phyloP scores from a whole-genome alignment of 2,888 invertebrate species.

The Smittia sp. region DNA sequence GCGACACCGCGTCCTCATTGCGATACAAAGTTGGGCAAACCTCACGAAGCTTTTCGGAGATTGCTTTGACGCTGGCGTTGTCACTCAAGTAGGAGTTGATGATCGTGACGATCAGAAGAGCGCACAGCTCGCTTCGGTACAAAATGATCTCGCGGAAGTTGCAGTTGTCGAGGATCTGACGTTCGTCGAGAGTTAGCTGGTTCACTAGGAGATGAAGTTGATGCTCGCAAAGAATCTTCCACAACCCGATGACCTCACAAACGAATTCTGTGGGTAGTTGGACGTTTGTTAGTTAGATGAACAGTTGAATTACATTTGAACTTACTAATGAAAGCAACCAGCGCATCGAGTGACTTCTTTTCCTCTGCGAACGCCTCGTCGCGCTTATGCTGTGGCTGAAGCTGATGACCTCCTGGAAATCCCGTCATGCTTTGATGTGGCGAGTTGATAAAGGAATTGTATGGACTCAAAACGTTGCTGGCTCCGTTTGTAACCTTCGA shows the following conservation, averaged over 20 bases:
- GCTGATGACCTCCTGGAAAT: slow-evolving; percentile 31
- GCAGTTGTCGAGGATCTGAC: slow-evolving; percentile 61
- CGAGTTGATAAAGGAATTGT: not conserved
- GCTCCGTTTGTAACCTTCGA: not conserved
- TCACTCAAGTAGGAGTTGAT: slow-evolving; percentile 92
- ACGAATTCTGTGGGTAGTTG: slow-evolving; percentile 60
- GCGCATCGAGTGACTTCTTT: slow-evolving; percentile 71
- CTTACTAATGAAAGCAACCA: slow-evolving; percentile 64
- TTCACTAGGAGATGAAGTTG: slow-evolving; percentile 79
- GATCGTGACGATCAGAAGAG: slow-evolving; percentile 75
- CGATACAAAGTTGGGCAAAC: slow-evolving; percentile 92
- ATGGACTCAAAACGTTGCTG: not conserved
- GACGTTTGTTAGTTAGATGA: not conserved
- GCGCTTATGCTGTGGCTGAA: slow-evolving; percentile 49
- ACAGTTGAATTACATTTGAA: not conserved
- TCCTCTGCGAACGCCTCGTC: slow-evolving; percentile 63
- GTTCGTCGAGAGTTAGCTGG: slow-evolving; percentile 65
- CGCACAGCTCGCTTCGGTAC: slow-evolving; percentile 60
- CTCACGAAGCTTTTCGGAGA: slow-evolving; percentile 81
- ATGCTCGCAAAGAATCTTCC: slow-evolving; percentile 91
- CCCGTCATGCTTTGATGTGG: not conserved
- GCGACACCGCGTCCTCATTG: slow-evolving; percentile 92
- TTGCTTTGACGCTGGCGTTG: slow-evolving; percentile 90
- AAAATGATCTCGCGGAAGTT: slow-evolving; percentile 56
- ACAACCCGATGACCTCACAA: slow-evolving; percentile 86